Percentiles rank a stretch among this genome's conserved stretches.
Evolutionary conservation across 2,797 vertebrate species (phyloP).

Genomic region (Bryconaethiops microstoma): DNA sequence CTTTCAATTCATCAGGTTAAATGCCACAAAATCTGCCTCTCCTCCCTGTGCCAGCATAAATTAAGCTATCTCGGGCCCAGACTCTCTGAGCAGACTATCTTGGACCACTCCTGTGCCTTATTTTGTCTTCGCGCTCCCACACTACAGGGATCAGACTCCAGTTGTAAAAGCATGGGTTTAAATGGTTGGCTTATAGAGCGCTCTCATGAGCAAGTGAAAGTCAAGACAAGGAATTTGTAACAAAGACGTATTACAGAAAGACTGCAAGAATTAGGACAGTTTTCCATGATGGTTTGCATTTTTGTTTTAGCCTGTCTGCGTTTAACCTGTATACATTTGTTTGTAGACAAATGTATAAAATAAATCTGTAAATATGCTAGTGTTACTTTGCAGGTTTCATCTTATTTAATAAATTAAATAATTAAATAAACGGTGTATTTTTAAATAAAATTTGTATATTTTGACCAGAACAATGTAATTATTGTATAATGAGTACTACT

Average conservation of each 20-base stretch:
- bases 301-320: conserved; percentile 60
- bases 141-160: conserved; percentile 68
- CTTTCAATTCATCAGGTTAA: conserved; percentile 54
- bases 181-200: conserved; percentile 72
- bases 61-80: conserved; percentile 44
- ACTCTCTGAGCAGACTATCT: conserved; percentile 46
- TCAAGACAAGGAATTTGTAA: conserved; percentile 64
- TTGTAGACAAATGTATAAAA: neutral
- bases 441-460: neutral
- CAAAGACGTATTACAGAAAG: conserved; percentile 63
- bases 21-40: conserved; percentile 54
- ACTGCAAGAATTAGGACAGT: conserved; percentile 58
- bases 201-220: conserved; percentile 69
- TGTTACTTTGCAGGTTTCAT: neutral
- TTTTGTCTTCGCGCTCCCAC: conserved; percentile 65
- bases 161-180: conserved; percentile 74
- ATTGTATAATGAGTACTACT: neutral
- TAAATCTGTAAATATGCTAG: neutral
- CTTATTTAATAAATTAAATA: too few relatives aligned
- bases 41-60: conserved; percentile 36
- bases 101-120: conserved; percentile 58
- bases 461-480: neutral
- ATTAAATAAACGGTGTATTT: neutral
- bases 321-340: neutral
- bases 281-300: conserved; percentile 66